phyloP scores from a whole-genome alignment of 2,113 vertebrate species.

The Pituophis catenifer region DNA sequence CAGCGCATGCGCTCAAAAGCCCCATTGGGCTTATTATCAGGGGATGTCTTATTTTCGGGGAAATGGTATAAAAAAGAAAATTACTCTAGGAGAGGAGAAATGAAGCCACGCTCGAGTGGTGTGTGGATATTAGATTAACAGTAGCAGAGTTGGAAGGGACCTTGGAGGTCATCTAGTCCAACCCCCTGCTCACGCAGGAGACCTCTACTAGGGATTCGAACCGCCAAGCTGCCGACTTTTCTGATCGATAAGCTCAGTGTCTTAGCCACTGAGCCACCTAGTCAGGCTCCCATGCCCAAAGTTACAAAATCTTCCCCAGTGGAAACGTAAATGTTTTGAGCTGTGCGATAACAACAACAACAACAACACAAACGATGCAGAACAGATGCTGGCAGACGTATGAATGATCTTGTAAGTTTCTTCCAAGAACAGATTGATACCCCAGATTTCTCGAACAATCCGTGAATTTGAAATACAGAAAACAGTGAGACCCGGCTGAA shows the following conservation, averaged over 20 bases:
- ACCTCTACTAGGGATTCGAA: too few species aligned
- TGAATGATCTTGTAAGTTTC: not conserved
- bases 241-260: too few species aligned
- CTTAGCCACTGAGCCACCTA: too few species aligned
- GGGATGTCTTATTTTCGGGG: too few species aligned
- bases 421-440: not conserved
- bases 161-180: too few species aligned
- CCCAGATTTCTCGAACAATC: not conserved
- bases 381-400: not conserved
- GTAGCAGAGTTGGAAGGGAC: too few species aligned
- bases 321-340: not conserved
- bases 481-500: not conserved
- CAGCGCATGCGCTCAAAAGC: too few species aligned
- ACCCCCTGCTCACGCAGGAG: too few species aligned
- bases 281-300: not conserved
- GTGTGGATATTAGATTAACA: not conserved
- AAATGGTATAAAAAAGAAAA: not conserved
- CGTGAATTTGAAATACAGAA: not conserved
- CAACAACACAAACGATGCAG: not conserved
- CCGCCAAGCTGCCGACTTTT: too few species aligned
- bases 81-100: not conserved
- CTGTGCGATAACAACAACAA: too few species aligned
- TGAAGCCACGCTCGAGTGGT: not conserved
- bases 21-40: too few species aligned
- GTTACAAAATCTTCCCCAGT: not conserved